Conservation (phyloP, 2,888 invertebrate species). For the Meteorus cinctellus region DNA sequence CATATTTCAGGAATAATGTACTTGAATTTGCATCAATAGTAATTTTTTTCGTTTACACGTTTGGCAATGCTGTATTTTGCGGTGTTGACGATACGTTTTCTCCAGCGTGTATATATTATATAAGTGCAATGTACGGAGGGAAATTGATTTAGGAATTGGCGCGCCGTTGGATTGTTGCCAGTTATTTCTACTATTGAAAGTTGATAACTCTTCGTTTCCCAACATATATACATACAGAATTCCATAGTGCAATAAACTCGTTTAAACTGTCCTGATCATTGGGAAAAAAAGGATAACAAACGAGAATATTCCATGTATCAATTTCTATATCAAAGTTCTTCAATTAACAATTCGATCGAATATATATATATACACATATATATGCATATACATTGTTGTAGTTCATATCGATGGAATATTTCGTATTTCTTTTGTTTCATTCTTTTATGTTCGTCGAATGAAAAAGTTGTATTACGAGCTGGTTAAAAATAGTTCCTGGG, state of each 20-base stretch:
- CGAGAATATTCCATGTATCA: too few species aligned
- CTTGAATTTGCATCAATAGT: too few species aligned
- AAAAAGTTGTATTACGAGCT: conserved; percentile 33
- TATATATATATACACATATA: too few species aligned
- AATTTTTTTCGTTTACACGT: not conserved
- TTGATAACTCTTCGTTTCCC: not conserved
- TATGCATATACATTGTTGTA: too few species aligned
- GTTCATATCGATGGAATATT: too few species aligned
- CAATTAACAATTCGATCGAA: not conserved
- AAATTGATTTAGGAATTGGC: conserved; percentile 28
- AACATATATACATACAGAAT: not conserved
- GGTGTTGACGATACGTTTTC: too few species aligned
- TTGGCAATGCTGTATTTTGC: too few species aligned
- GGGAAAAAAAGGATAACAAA: too few species aligned
- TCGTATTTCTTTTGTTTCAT: too few species aligned
- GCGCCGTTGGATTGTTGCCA: conserved; percentile 6
- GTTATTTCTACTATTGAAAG: conserved; percentile 6
- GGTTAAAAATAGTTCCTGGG: conserved; percentile 23
- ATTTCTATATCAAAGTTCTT: too few species aligned
- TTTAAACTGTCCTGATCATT: not conserved
- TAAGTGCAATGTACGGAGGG: not conserved
- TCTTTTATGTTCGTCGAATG: not conserved
- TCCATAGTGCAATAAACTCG: not conserved
- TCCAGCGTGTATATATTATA: not conserved
- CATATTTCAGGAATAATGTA: too few species aligned